phyloP scores from a whole-genome alignment of 2,888 invertebrate species.

The Tipula unca region DNA sequence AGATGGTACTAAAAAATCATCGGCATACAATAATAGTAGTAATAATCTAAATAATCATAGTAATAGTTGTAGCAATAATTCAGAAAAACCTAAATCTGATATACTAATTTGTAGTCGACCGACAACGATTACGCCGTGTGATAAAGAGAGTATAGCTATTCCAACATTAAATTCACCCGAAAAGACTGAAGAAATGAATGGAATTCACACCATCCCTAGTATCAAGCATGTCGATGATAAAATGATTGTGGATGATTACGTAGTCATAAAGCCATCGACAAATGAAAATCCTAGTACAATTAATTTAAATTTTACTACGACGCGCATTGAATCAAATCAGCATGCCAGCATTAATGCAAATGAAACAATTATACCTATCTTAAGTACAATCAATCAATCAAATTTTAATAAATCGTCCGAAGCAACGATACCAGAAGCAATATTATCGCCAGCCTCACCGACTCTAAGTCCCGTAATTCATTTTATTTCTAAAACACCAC shows the following conservation, averaged over 20 bases:
- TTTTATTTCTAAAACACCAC: neutral
- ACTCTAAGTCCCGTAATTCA: neutral
- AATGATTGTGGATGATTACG: neutral
- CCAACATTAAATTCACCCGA: neutral
- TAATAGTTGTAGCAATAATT: neutral
- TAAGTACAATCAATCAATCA: neutral
- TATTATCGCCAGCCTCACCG: neutral
- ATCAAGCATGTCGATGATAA: neutral
- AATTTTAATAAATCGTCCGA: neutral
- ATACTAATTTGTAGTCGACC: neutral
- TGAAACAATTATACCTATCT: neutral
- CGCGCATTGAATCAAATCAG: neutral
- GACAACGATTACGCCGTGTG: neutral
- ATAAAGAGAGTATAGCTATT: neutral
- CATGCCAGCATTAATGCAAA: neutral
- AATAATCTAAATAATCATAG: neutral
- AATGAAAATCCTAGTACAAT: neutral
- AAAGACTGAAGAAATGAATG: neutral
- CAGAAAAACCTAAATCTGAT: neutral
- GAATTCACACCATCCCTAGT: neutral
- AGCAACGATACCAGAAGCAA: neutral
- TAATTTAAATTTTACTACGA: neutral
- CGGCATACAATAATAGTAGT: conserved; percentile 10
- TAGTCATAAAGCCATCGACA: neutral
- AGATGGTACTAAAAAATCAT: conserved; percentile 17